Conservation (phyloP, 2,113 vertebrate species). For the Phyllopteryx taeniolatus region DNA sequence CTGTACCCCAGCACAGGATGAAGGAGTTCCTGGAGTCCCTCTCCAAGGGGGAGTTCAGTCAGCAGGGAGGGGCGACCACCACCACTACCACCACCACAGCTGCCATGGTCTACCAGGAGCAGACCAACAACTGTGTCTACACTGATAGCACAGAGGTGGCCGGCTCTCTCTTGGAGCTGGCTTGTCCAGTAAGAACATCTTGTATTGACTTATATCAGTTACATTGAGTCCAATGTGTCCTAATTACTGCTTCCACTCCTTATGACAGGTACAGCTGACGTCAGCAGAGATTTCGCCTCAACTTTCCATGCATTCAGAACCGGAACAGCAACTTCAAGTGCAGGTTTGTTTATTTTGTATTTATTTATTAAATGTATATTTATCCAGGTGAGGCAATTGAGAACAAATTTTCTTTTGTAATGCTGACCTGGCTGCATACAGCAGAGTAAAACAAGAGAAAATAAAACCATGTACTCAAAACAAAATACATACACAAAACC, state of each 20-base stretch:
- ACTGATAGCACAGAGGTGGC: slow-evolving; percentile 98
- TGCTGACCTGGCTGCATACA: no score
- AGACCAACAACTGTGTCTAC: slow-evolving; percentile 92
- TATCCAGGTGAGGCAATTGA: not conserved
- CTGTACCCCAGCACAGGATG: slow-evolving; percentile 97
- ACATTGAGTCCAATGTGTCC: not conserved
- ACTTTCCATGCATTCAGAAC: slow-evolving; percentile 83
- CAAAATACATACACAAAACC: no score
- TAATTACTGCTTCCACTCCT: slow-evolving; percentile 4
- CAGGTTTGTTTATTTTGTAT: slow-evolving; percentile 64
- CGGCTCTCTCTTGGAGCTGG: slow-evolving; percentile 96
- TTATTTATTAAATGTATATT: not conserved
- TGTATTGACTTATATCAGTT: not conserved
- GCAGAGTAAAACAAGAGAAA: no score
- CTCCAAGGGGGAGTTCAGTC: slow-evolving; percentile 91
- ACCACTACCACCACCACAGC: slow-evolving; percentile 66
- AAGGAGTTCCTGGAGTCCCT: slow-evolving; percentile 98
- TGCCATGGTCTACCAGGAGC: slow-evolving; percentile 95
- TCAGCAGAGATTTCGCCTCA: slow-evolving; percentile 90
- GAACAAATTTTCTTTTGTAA: no score
- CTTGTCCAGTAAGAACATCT: slow-evolving; percentile 84
- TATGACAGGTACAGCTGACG: slow-evolving; percentile 72
- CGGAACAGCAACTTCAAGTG: slow-evolving; percentile 92
- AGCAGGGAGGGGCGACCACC: slow-evolving; percentile 76
- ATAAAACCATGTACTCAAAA: no score